Percentiles rank a stretch among this genome's conserved stretches.
phyloP scores from a whole-genome alignment of 1,140 invertebrate genomes.

The Heterodera schachtii region DNA sequence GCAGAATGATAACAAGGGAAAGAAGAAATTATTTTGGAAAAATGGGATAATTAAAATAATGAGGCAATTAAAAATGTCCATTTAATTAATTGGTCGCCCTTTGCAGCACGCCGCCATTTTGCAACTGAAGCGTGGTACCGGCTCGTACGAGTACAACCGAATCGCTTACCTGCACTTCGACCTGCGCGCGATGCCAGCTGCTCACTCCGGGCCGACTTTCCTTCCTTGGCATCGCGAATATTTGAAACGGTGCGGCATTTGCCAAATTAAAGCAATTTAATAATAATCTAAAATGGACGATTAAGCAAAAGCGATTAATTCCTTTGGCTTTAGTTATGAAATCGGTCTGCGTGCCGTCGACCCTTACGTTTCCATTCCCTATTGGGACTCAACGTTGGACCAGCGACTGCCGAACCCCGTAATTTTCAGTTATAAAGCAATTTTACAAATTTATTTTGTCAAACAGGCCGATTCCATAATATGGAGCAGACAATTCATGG shows the following conservation, averaged over 20 bases:
- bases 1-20: too few species aligned
- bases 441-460: not conserved
- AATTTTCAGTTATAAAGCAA: not conserved
- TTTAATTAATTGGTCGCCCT: not conserved
- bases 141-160: not conserved
- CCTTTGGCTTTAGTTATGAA: constrained; percentile 15
- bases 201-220: constrained; percentile 21
- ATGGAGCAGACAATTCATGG: not conserved
- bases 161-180: not conserved
- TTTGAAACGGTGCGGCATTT: constrained; percentile 8
- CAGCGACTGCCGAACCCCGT: not conserved
- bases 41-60: too few species aligned
- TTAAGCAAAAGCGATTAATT: too few species aligned
- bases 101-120: not conserved
- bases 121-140: not conserved
- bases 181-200: constrained; percentile 4
- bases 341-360: constrained; percentile 14
- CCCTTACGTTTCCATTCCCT: constrained; percentile 17
- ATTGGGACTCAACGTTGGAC: constrained; percentile 25
- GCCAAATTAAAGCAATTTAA: too few species aligned
- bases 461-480: not conserved
- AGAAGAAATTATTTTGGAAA: too few species aligned
- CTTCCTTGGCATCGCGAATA: constrained; percentile 22
- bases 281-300: too few species aligned
- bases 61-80: not conserved